Evolutionary conservation across 2,113 vertebrate genomes (phyloP), one percentile per base, ranked within the genome.

Genomic region (Antechinus flavipes): DNA sequence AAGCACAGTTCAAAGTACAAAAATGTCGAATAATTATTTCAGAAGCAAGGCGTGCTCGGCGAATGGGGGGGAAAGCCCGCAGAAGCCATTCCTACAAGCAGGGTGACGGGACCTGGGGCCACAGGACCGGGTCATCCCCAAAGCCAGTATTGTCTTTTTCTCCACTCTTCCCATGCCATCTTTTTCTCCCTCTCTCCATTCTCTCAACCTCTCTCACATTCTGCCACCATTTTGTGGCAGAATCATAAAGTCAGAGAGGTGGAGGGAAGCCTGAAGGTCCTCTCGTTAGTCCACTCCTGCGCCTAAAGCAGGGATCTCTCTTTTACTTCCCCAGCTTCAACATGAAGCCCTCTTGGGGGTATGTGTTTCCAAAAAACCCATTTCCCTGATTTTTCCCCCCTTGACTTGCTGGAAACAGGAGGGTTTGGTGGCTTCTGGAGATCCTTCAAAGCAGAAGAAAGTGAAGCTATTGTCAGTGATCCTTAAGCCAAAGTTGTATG

Each of bases 1-100:
- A 97, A 97, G 97, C 97, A 97, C 95, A 97, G 97, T 98, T 97
- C 97, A 96, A 96, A 98, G 97, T 97, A 97, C 96, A 97, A 96
- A 98, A 97, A 97, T 96, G 97, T 94, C 98, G 97, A 97, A 97
- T 98, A 97, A 98, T 98, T 98, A 96, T 93, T 92, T 97, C 93
- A 91, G 96, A 94, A 96, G 94, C 95, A 94, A 98, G 97, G 93
- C 96, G 91, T 5, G 42, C 96, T 96, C 95, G 76, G 92, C 96
- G 96, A 94, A 95, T 96, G 95, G 61, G 92, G 95, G 93, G 50
- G 94, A 42, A 92, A 95, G 52, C 95, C 95, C 91, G 89, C 27
- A 1, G 93, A 95, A 95, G 94, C 91, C 92, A n/a, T 96, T 55
- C 42, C 76, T 52, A 35, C 2, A 0, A 6, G 50, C 91, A 90